Evolutionary conservation across 2,113 vertebrate genomes (phyloP).

Genomic region (Stictonetta naevosa): DNA sequence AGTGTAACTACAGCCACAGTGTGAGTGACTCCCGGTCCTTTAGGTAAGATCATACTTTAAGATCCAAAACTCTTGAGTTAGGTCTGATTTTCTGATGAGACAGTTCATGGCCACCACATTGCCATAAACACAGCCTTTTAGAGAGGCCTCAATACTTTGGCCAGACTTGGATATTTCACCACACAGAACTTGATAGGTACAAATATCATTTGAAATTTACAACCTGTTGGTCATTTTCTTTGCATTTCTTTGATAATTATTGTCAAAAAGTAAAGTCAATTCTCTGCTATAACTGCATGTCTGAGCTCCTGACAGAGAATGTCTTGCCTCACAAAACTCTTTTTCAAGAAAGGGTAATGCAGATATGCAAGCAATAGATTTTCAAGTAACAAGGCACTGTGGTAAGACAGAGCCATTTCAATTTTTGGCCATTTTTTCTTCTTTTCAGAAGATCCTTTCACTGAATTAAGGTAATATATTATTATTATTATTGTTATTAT

Average conservation of each 20-base stretch:
- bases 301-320: neutral
- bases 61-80: neutral
- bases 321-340: rapidly evolving
- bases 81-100: neutral
- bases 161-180: neutral
- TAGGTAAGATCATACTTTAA: neutral
- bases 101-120: neutral
- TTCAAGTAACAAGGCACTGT: neutral
- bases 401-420: rapidly evolving
- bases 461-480: neutral
- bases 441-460: neutral
- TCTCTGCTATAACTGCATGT: neutral
- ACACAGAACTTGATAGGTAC: neutral
- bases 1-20: rapidly evolving
- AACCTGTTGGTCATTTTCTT: neutral
- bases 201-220: neutral
- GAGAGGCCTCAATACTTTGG: neutral
- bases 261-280: neutral
- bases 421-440: neutral
- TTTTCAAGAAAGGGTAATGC: neutral
- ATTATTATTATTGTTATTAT: too few relatives aligned
- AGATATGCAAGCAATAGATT: neutral
- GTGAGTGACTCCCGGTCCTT: neutral
- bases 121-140: neutral
- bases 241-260: neutral